phyloP scores from a whole-genome alignment of 2,797 vertebrate genomes.

The Ptychobarbus kaznakovi region DNA sequence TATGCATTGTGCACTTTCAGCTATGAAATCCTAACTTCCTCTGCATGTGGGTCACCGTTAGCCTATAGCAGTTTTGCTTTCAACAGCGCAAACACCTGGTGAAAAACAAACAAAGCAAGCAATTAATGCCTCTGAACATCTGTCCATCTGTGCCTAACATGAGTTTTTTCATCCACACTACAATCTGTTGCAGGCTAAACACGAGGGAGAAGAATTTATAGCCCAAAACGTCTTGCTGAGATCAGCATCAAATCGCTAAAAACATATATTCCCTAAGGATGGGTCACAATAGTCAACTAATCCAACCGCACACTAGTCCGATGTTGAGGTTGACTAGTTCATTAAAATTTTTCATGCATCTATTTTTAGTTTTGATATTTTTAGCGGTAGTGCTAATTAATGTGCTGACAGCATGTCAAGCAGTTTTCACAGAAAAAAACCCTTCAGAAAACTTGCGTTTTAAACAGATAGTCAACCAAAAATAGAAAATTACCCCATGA shows the following conservation, averaged over 20 bases:
- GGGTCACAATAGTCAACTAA: background rate
- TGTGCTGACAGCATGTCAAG: conserved; percentile 10
- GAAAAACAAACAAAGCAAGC: conserved; percentile 70
- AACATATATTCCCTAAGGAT: background rate
- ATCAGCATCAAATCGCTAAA: conserved; percentile 24
- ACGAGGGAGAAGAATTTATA: conserved; percentile 14
- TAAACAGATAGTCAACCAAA: background rate
- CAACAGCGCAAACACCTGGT: conserved; percentile 68
- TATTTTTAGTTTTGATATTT: conserved; percentile 25
- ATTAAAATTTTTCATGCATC: background rate
- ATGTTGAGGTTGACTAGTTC: conserved; percentile 17
- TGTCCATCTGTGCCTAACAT: conserved; percentile 63
- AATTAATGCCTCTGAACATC: conserved; percentile 75
- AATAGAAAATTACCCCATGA: background rate
- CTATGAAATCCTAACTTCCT: conserved; percentile 4
- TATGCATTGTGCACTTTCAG: background rate
- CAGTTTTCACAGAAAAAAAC: background rate
- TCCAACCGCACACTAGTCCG: background rate
- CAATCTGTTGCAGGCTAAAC: conserved; percentile 30
- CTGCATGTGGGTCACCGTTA: conserved; percentile 24
- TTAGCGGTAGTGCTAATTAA: conserved; percentile 18
- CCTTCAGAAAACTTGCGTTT: background rate
- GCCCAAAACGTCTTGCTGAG: background rate
- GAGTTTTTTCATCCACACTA: conserved; percentile 27
- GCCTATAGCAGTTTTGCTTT: conserved; percentile 66